A percentile compares a stretch with the other conserved stretches of the same genome.
Conservation (phyloP, 2,797 vertebrate genomes). For the Vultur gryphus region DNA sequence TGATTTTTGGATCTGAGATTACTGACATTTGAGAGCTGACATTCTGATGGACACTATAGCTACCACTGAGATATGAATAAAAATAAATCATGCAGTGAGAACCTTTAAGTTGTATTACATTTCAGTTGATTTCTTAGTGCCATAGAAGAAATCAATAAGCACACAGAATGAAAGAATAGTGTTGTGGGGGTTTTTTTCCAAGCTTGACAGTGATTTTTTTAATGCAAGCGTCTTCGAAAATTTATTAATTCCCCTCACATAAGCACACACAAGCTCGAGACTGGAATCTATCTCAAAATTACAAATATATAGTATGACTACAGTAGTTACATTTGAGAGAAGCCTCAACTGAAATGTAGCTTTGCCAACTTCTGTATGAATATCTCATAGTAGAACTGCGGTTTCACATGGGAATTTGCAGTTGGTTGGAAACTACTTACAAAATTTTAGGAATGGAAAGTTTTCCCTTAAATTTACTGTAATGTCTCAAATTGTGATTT, state of each 20-base stretch:
- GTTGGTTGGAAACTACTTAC: background rate
- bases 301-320: background rate
- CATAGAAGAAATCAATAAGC: background rate
- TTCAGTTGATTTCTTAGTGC: background rate
- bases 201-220: background rate
- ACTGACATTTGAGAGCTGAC: background rate
- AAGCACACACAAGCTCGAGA: background rate
- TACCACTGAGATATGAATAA: background rate
- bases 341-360: background rate
- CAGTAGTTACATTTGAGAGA: background rate
- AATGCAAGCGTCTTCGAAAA: background rate
- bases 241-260: background rate
- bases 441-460: background rate
- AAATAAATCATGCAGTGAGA: background rate
- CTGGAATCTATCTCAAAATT: background rate
- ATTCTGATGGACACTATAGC: background rate
- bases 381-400: background rate
- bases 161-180: background rate
- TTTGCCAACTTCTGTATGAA: background rate
- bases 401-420: background rate
- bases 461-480: background rate
- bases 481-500: background rate
- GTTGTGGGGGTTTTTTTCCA: background rate
- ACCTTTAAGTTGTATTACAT: background rate
- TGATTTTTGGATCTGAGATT: background rate